Evolutionary conservation across 2,888 invertebrate species (phyloP).

Genomic region (Eulithis testata): DNA sequence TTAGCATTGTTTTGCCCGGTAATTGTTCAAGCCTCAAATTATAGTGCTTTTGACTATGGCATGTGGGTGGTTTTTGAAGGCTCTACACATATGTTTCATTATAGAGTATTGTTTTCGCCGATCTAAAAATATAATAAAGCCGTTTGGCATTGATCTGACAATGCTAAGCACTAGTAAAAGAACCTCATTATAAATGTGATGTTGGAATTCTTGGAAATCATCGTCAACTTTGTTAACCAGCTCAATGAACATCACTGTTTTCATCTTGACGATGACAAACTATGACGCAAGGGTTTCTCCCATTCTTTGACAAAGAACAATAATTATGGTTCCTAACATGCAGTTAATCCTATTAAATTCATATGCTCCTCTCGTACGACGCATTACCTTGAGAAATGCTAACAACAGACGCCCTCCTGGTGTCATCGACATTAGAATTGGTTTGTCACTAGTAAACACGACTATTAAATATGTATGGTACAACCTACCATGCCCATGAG

Average conservation of each 20-base stretch:
- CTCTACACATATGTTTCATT: slow-evolving; percentile 4
- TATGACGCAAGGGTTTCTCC: slow-evolving; percentile 11
- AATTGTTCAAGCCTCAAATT: slow-evolving; percentile 22
- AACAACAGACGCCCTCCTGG: slow-evolving; percentile 31
- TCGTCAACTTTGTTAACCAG: background rate
- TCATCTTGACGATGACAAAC: slow-evolving; percentile 2
- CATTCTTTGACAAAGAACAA: background rate
- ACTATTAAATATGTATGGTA: slow-evolving; percentile 55
- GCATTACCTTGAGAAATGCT: slow-evolving; percentile 29
- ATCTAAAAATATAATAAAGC: background rate
- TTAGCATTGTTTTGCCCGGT: slow-evolving; percentile 20
- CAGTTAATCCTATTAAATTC: slow-evolving; percentile 13
- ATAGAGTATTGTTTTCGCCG: background rate
- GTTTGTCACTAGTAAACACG: slow-evolving; percentile 47
- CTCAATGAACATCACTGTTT: background rate
- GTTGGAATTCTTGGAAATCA: background rate
- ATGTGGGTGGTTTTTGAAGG: slow-evolving; percentile 10
- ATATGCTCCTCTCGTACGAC: slow-evolving; percentile 25
- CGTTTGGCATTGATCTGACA: background rate
- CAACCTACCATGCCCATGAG: slow-evolving; percentile 48
- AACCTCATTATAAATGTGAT: background rate
- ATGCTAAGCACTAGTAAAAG: background rate
- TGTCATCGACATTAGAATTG: slow-evolving; percentile 41
- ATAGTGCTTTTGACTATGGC: slow-evolving; percentile 17
- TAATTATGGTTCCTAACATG: slow-evolving; percentile 11